Evolutionary conservation across 1,140 invertebrate species (phyloP).

Genomic region (Sitophilus oryzae): DNA sequence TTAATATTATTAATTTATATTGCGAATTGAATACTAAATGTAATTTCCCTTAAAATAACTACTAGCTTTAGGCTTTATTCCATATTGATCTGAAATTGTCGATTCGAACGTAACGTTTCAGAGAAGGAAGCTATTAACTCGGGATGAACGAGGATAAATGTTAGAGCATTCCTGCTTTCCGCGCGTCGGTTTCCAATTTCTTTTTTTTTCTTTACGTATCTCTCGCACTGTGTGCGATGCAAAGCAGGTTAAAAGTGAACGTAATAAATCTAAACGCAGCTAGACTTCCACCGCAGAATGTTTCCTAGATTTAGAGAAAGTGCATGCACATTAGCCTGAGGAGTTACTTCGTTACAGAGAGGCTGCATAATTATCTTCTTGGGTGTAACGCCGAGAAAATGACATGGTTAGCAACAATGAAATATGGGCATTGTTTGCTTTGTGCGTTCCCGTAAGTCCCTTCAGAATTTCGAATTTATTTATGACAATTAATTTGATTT

Average conservation of each 20-base stretch:
- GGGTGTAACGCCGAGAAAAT: constrained; percentile 8
- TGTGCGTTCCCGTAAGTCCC: not conserved
- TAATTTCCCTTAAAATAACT: no score
- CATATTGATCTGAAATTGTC: not conserved
- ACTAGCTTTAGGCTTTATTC: no score
- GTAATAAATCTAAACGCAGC: constrained; percentile 22
- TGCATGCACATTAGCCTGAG: constrained; percentile 11
- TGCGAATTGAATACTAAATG: no score
- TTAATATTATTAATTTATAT: no score
- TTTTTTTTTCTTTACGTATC: no score
- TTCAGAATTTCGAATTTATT: not conserved
- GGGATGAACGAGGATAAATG: constrained; percentile 16
- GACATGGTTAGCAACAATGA: constrained; percentile 8
- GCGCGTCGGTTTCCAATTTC: constrained; percentile 23
- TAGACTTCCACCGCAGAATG: constrained; percentile 14
- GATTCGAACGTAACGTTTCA: not conserved
- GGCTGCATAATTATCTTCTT: constrained; percentile 17
- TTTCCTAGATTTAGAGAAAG: constrained; percentile 24
- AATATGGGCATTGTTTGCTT: not conserved
- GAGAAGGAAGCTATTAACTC: constrained; percentile 24
- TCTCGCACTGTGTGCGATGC: not conserved
- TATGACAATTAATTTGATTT: not conserved
- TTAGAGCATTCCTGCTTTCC: constrained; percentile 20
- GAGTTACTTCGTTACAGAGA: constrained; percentile 13
- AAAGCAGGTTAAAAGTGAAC: constrained; percentile 26